phyloP scores from a whole-genome alignment of 1,140 invertebrate species.

The Gerris buenoi region DNA sequence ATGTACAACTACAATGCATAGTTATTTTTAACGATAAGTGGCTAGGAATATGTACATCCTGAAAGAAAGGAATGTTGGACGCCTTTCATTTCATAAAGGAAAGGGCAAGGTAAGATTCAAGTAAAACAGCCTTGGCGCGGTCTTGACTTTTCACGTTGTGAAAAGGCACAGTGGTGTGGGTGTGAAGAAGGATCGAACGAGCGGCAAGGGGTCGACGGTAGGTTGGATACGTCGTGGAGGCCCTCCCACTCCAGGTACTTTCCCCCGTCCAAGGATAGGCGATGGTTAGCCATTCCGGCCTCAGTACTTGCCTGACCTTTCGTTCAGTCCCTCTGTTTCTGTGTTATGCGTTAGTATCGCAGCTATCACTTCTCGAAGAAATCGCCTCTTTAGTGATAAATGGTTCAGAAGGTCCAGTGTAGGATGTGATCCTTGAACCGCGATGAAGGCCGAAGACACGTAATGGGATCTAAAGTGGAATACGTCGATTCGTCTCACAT shows the following conservation, averaged over 20 bases:
- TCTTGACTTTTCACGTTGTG: too few species aligned
- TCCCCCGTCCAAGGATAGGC: background rate
- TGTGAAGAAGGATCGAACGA: background rate
- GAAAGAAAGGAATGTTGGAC: too few species aligned
- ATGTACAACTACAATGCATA: too few species aligned
- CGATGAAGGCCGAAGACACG: background rate
- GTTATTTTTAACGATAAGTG: too few species aligned
- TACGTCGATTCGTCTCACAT: slow-evolving; percentile 77
- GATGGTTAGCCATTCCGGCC: background rate
- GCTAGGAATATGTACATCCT: too few species aligned
- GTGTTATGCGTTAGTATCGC: background rate
- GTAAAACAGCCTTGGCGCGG: too few species aligned
- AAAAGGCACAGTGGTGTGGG: too few species aligned
- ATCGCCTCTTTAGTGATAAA: too few species aligned
- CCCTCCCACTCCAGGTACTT: background rate
- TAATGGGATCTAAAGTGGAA: slow-evolving; percentile 76
- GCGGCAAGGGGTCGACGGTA: background rate
- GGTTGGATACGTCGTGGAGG: background rate
- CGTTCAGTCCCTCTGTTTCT: background rate
- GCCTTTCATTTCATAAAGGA: too few species aligned
- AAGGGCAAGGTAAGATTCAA: too few species aligned
- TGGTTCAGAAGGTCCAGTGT: too few species aligned
- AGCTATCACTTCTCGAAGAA: background rate
- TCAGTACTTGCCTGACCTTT: background rate
- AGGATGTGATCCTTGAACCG: background rate